Evolutionary conservation across 2,888 invertebrate species (phyloP).

Genomic region (Gasteruption jaculator): DNA sequence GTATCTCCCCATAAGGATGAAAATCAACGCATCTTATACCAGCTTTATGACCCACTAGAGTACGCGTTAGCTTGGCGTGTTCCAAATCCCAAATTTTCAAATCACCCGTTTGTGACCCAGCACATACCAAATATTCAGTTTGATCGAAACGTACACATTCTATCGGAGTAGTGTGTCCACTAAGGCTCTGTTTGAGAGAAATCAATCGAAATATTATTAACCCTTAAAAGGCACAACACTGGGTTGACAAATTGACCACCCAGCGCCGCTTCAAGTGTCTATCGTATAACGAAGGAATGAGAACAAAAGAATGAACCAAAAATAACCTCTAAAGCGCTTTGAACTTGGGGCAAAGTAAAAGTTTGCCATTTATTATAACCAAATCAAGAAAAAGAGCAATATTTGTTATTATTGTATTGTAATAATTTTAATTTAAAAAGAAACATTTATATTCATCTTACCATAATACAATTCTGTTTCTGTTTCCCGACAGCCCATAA

Average conservation of each 20-base stretch:
- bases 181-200: conserved; percentile 66
- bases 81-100: conserved; percentile 96
- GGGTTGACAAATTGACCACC: too few relatives aligned
- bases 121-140: conserved; percentile 90
- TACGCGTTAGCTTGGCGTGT: conserved; percentile 85
- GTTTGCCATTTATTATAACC: not conserved
- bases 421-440: not conserved
- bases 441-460: too few relatives aligned
- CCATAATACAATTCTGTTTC: conserved; percentile 92
- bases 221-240: conserved; percentile 12
- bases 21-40: conserved; percentile 87
- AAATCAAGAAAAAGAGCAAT: conserved; percentile 5
- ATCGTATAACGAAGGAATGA: too few relatives aligned
- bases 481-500: conserved; percentile 94
- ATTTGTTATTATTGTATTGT: not conserved
- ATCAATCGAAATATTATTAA: conserved; percentile 14
- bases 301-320: too few relatives aligned
- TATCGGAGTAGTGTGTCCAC: conserved; percentile 90
- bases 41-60: conserved; percentile 84
- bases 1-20: conserved; percentile 92
- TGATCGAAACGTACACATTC: conserved; percentile 94
- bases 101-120: conserved; percentile 90
- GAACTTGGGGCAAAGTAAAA: too few relatives aligned
- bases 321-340: too few relatives aligned
- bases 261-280: too few relatives aligned